Evolutionary conservation across 2,797 vertebrate species (phyloP).

Genomic region (Cuculus canorus): DNA sequence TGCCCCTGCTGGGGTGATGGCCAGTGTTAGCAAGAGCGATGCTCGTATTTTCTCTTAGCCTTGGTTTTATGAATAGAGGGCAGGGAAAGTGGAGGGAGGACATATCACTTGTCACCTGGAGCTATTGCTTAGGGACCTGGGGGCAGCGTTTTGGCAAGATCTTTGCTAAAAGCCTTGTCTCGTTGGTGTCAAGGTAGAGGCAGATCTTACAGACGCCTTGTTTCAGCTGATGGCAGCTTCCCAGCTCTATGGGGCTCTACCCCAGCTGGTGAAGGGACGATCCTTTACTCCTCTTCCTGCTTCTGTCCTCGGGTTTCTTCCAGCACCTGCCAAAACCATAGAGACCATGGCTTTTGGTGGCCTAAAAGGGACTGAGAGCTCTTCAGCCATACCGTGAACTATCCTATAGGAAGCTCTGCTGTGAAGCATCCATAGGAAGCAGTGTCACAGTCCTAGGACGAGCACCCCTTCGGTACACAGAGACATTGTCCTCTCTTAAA

Average conservation of each 20-base stretch:
- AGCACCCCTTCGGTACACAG: not conserved
- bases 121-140: no score
- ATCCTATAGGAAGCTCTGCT: not conserved
- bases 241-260: accelerated
- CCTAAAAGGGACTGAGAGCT: accelerated
- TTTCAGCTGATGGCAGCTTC: no score
- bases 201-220: not conserved
- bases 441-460: not conserved
- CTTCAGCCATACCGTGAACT: no score
- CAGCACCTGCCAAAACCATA: not conserved
- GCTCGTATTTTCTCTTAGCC: not conserved
- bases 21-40: no score
- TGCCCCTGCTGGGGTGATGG: not conserved
- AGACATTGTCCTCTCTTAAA: not conserved
- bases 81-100: not conserved
- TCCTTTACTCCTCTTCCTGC: accelerated
- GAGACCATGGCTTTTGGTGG: not conserved
- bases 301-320: accelerated
- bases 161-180: not conserved
- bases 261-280: accelerated
- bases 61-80: not conserved
- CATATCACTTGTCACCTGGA: no score
- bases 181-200: accelerated
- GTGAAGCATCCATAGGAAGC: no score
- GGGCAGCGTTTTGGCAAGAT: no score